Evolutionary conservation across 2,113 vertebrate species (phyloP).

Genomic region (Rana temporaria): DNA sequence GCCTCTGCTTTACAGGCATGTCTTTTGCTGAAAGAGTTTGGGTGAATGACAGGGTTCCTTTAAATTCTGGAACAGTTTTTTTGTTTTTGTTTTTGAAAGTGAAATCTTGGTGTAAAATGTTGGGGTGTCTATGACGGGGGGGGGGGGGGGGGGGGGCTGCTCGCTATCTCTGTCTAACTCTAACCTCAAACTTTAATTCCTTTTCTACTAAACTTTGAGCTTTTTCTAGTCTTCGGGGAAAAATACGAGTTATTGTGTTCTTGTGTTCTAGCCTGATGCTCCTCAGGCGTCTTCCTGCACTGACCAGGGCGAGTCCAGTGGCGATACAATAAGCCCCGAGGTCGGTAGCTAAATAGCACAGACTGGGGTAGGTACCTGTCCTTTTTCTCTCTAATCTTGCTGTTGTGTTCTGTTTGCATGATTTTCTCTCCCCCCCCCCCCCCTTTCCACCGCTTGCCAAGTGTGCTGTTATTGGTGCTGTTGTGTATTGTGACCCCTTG

Average conservation of each 20-base stretch:
- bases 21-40: too few relatives aligned
- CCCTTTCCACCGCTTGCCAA: not conserved
- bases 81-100: too few relatives aligned
- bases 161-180: not conserved
- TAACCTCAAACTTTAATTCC: not conserved
- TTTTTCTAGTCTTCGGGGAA: slow-evolving; percentile 72
- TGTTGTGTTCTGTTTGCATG: slow-evolving; percentile 14
- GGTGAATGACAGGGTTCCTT: too few relatives aligned
- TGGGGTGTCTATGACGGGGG: too few relatives aligned
- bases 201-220: slow-evolving; percentile 21
- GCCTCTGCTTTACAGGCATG: too few relatives aligned
- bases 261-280: slow-evolving; percentile 91
- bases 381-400: slow-evolving; percentile 71
- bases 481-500: too few relatives aligned
- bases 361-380: slow-evolving; percentile 96
- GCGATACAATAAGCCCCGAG: slow-evolving; percentile 94
- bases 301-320: slow-evolving; percentile 90
- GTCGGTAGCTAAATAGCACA: slow-evolving; percentile 98
- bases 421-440: slow-evolving; percentile 49
- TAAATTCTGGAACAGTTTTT: too few relatives aligned
- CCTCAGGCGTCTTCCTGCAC: slow-evolving; percentile 95
- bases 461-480: too few relatives aligned
- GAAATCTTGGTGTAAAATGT: too few relatives aligned
- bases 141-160: too few relatives aligned
- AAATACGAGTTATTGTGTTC: slow-evolving; percentile 74